Evolutionary conservation across 2,888 invertebrate species (phyloP).

Genomic region (Lordiphosa fenestrarum): DNA sequence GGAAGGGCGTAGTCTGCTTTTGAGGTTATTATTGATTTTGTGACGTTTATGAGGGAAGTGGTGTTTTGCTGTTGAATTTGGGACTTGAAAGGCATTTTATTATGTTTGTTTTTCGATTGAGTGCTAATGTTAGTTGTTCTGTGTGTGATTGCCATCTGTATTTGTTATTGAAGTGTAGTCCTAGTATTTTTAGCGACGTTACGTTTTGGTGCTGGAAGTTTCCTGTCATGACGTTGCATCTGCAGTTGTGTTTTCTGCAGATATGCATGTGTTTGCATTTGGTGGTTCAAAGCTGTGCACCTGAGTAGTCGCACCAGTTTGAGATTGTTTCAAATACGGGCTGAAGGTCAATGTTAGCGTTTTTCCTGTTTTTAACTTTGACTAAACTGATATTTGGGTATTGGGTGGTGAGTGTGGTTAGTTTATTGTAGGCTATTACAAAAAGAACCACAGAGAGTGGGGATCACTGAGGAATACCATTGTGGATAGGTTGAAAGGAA

Average conservation of each 20-base stretch:
- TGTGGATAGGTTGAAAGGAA: neutral
- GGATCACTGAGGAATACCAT: no score
- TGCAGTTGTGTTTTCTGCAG: conserved; percentile 19
- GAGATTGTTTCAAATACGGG: neutral
- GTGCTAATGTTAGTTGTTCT: conserved; percentile 8
- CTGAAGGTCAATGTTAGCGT: neutral
- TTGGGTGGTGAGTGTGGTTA: no score
- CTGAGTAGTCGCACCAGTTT: conserved; percentile 9
- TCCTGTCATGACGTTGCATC: conserved; percentile 11
- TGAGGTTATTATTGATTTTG: conserved; percentile 14
- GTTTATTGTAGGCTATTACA: no score
- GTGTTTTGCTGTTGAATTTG: conserved; percentile 20
- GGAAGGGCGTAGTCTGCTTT: conserved; percentile 20
- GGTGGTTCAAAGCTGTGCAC: neutral
- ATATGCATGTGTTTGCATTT: conserved; percentile 20
- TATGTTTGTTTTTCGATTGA: conserved; percentile 13
- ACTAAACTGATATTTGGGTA: no score
- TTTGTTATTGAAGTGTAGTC: conserved; percentile 34
- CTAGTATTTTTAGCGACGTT: conserved; percentile 22
- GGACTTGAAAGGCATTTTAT: no score
- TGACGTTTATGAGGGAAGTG: conserved; percentile 3
- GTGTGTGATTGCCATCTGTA: conserved; percentile 34
- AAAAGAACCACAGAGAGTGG: no score
- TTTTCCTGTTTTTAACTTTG: no score
- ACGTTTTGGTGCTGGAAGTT: conserved; percentile 18